Base-by-base conservation (phyloP, 2,888 invertebrate species). In the Hirtodrosophila duncani region DNA sequence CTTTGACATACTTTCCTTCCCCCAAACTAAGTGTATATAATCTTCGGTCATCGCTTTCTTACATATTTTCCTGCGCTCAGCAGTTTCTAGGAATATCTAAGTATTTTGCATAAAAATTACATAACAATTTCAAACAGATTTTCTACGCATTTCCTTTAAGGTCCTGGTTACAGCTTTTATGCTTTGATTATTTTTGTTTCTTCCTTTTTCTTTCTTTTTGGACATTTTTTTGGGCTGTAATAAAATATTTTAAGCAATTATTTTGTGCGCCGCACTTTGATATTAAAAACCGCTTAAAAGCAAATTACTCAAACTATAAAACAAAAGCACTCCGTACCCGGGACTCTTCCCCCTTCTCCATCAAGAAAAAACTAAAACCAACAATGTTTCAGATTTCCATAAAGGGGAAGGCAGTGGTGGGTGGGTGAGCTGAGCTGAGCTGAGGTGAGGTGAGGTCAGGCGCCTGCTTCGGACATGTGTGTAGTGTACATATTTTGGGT, bases 121-220 rank as follows among this genome's bases (percentile, higher is more conserved):
- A 74, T 77, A 80, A 80, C 70, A 67, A 78, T 80, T 77, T 70
- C 42, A 67, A 81, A 61, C 75, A 81, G 70, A 74, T 67, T 67
- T 78, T 67, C 55, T 21, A 50, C 43, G 49, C 63, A 50, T 63
- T 66, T 55, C n/a, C n/a, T n/a, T n/a, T n/a, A n/a, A n/a, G n/a
- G n/a, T 46, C 38, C 37, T 41, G 33, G 34, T 44, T 14, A 29
- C 6, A 30, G 44, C 4, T 46, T 55, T 43, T 4, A 23, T 21
- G 9, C 33, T 11, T 21, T 29, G n/a, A 33, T 13, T 38, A 20
- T 42, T 42, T 33, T 30, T n/a, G n/a, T n/a, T n/a, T n/a, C n/a
- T n/a, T n/a, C n/a, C n/a, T n/a, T n/a, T n/a, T n/a, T n/a, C n/a
- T n/a, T n/a, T n/a, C n/a, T n/a, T n/a, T n/a, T n/a, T n/a, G n/a